Evolutionary conservation across 2,113 vertebrate species (phyloP).

Genomic region (Maylandia zebra): DNA sequence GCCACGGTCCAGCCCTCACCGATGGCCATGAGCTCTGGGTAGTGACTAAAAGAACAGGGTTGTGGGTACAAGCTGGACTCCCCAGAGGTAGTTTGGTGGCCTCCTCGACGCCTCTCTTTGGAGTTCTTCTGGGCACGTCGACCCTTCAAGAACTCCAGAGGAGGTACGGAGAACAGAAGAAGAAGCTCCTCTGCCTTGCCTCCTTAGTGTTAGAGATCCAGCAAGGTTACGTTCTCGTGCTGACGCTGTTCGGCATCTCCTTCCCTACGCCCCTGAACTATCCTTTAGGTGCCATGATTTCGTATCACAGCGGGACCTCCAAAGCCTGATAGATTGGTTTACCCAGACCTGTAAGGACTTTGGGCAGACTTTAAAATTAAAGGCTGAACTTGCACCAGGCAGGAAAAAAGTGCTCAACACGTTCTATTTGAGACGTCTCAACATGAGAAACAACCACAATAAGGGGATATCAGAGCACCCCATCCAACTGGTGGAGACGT

Average conservation of each 20-base stretch:
- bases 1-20: not conserved
- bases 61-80: not conserved
- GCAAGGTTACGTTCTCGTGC: not conserved
- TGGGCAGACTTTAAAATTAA: not conserved
- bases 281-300: not conserved
- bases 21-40: not conserved
- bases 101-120: not conserved
- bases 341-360: not conserved
- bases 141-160: not conserved
- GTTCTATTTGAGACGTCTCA: not conserved
- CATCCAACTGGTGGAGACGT: not conserved
- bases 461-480: not conserved
- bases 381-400: not conserved
- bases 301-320: not conserved
- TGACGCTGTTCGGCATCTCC: not conserved
- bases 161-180: not conserved
- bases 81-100: not conserved
- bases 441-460: not conserved
- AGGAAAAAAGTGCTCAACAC: not conserved
- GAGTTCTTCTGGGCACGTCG: rapidly evolving
- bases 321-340: not conserved
- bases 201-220: not conserved
- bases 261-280: not conserved
- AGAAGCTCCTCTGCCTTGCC: not conserved
- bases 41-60: not conserved